Percentiles rank a stretch among this genome's conserved stretches.
Evolutionary conservation across 2,888 invertebrate species (phyloP).

Genomic region (Chydorus sphaericus): DNA sequence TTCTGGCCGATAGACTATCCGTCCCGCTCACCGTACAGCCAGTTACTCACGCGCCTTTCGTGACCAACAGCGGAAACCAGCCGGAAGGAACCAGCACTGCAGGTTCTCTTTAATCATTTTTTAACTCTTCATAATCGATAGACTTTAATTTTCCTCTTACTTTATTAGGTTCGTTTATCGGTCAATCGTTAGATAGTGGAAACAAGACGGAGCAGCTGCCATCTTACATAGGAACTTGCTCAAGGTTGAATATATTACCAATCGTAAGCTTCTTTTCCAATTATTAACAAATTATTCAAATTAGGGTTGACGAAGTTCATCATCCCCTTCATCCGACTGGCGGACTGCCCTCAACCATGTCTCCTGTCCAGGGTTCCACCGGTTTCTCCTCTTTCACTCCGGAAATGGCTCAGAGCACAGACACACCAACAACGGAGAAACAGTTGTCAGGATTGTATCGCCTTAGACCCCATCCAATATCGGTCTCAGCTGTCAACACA

Average conservation of each 20-base stretch:
- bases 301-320: background rate
- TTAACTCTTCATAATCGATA: background rate
- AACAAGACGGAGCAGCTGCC: background rate
- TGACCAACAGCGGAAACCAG: conserved; percentile 7
- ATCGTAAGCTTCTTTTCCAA: too few relatives aligned
- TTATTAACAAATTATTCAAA: background rate
- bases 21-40: conserved; percentile 53
- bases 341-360: conserved; percentile 5
- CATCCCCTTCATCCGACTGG: background rate
- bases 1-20: conserved; percentile 79
- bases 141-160: background rate
- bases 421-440: too few relatives aligned
- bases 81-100: background rate
- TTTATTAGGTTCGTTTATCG: background rate
- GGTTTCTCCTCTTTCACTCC: conserved; percentile 24
- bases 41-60: conserved; percentile 8
- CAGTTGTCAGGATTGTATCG: conserved; percentile 17
- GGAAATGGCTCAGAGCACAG: conserved; percentile 20
- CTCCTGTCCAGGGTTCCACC: conserved; percentile 2
- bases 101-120: background rate
- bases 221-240: background rate
- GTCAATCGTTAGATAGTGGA: background rate
- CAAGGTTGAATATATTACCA: too few relatives aligned
- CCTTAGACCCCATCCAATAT: background rate
- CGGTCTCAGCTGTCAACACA: background rate